Percentiles rank a stretch among this genome's conserved stretches.
These are phyloP conservation scores for Drosophila melanica DNA, from an alignment of 1,140 invertebrate genomes.

Conservation along the genomic window DNA sequence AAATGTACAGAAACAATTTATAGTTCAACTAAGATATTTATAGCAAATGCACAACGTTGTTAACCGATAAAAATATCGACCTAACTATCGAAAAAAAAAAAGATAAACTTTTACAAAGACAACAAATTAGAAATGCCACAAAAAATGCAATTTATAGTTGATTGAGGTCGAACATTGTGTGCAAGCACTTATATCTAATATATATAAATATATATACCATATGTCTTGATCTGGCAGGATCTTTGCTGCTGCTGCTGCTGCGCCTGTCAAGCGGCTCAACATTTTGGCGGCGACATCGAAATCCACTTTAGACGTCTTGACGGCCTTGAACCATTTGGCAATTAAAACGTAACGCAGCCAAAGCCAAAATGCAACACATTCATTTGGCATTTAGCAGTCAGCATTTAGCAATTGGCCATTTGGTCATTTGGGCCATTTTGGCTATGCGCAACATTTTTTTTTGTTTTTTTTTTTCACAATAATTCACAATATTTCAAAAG, in stretches of 20 bases:
- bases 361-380: constrained; percentile 35
- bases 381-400: background rate
- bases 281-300: constrained; percentile 42
- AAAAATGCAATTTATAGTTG: background rate
- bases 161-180: constrained; percentile 27
- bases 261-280: constrained; percentile 30
- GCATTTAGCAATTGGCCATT: constrained; percentile 29
- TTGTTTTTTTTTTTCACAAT: constrained; percentile 14
- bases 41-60: background rate
- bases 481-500: constrained; percentile 25
- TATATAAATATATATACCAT: background rate
- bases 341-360: constrained; percentile 44
- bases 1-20: no score
- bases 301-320: constrained; percentile 42
- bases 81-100: no score
- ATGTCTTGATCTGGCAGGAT: constrained; percentile 33
- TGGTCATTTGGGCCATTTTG: constrained; percentile 25
- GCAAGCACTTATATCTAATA: background rate
- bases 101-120: no score
- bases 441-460: constrained; percentile 10
- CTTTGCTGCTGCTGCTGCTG: constrained; percentile 1
- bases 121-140: no score
- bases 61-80: no score
- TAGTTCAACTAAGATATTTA: no score
- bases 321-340: constrained; percentile 59